Evolutionary conservation across 2,888 invertebrate species (phyloP).

Genomic region (Orthosia cruda): DNA sequence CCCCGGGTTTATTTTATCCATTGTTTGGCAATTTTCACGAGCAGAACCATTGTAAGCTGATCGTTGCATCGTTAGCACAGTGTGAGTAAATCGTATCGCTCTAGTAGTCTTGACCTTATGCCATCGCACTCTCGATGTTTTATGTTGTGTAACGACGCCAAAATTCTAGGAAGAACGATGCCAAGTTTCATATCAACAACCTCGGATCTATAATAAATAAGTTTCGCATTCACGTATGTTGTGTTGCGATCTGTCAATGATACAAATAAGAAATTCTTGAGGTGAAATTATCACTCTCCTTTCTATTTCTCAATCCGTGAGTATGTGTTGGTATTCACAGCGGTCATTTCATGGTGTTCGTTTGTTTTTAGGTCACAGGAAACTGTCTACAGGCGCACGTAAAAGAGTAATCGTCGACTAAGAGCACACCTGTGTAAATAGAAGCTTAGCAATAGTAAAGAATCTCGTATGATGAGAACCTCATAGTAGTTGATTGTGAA

Average conservation of each 20-base stretch:
- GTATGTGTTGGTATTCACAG: conserved; percentile 51
- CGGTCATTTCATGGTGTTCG: conserved; percentile 48
- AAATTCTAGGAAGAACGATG: conserved; percentile 82
- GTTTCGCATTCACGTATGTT: conserved; percentile 47
- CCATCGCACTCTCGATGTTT: conserved; percentile 82
- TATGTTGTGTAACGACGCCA: conserved; percentile 91
- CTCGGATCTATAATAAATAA: conserved; percentile 73
- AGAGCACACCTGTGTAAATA: conserved; percentile 77
- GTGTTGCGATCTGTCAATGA: conserved; percentile 70
- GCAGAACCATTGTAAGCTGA: conserved; percentile 56
- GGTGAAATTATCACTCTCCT: conserved; percentile 70
- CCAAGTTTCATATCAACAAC: conserved; percentile 83
- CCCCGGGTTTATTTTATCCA: conserved; percentile 79
- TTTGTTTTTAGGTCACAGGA: conserved; percentile 70
- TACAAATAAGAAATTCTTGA: conserved; percentile 71
- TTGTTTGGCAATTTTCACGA: conserved; percentile 67
- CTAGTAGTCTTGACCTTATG: conserved; percentile 89
- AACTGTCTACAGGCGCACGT: conserved; percentile 41
- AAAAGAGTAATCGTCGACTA: conserved; percentile 55
- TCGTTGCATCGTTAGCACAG: conserved; percentile 52
- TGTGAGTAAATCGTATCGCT: conserved; percentile 81
- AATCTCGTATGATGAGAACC: conserved; percentile 78
- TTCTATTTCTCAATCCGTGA: conserved; percentile 62
- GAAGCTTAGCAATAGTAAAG: conserved; percentile 55
- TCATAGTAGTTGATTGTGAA: conserved; percentile 78